Evolutionary conservation across 2,797 vertebrate genomes (phyloP), one percentile per base, ranked within the genome.

Genomic region (Argyrosomus regius): DNA sequence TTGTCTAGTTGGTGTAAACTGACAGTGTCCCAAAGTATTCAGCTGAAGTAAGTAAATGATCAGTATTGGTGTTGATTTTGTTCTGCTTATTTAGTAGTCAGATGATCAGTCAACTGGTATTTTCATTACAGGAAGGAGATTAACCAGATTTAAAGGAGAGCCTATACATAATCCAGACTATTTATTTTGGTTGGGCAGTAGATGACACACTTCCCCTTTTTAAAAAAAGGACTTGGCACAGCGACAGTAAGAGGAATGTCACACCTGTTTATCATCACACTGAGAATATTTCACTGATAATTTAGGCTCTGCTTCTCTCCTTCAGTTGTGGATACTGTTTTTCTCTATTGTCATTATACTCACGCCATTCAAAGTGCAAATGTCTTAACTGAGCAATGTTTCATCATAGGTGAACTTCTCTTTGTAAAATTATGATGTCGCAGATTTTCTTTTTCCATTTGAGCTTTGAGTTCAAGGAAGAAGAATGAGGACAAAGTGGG

Each of bases 241-340:
- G 62, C 60, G 11, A 57, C 72, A 81, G 57, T 54, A 61, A 80
- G 76, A 8, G 83, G 81, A 89, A 88, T 88, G 81, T 91, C 79
- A 73, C 83, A 79, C 84, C 64, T 82, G 39, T 84, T 78, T 80
- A 78, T 84, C 82, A 58, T 64, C 49, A 46, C 78, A 49, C 78
- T 54, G 45, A 24, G 62, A 81, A 84, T 80, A 68, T 82, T 82
- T 72, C 52, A 28, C 61, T 48, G 75, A 56, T 83, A 53, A 80
- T 69, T 76, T 64, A 18, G 54, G 63, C 24, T 5, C 22, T 24
- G 48, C 24, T 22, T 62, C 45, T 43, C 80, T 83, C 71, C 52
- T 53, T 66, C 46, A 72, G 69, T 31, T 66, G 45, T 58, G 46
- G 45, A 58, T 22, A 4, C 24, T 2, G 26, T 59, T 52, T 73